phyloP scores from a whole-genome alignment of 2,113 vertebrate genomes.

The Chitala chitala region DNA sequence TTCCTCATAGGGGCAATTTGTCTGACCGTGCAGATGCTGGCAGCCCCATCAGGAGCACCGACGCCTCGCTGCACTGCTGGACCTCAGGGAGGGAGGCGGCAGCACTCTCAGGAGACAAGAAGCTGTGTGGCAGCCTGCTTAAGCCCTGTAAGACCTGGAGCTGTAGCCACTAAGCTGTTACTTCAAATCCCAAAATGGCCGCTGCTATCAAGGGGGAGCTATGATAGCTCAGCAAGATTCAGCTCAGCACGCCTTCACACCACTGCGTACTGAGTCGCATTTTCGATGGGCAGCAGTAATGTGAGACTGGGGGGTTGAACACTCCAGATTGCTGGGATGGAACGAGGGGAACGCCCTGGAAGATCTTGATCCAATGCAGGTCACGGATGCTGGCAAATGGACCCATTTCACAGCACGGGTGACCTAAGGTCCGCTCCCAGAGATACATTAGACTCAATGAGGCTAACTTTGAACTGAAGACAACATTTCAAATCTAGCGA shows the following conservation, averaged over 20 bases:
- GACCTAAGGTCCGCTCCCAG: no score
- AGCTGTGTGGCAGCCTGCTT: background rate
- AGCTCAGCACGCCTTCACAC: no score
- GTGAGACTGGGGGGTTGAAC: no score
- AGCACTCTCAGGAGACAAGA: background rate
- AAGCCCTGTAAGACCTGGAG: background rate
- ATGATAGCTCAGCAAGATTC: no score
- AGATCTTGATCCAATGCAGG: no score
- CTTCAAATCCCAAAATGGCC: background rate
- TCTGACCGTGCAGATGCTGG: background rate
- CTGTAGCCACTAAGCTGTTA: background rate
- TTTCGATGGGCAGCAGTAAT: no score
- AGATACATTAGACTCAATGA: no score
- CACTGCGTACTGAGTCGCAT: no score
- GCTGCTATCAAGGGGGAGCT: background rate
- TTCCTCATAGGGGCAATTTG: background rate
- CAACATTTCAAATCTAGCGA: background rate
- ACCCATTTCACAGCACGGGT: no score
- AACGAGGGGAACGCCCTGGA: no score
- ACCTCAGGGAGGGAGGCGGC: background rate
- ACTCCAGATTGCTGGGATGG: no score
- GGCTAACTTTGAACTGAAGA: background rate
- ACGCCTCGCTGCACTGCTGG: background rate
- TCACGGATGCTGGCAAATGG: no score
- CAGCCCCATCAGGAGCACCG: background rate